phyloP scores from a whole-genome alignment of 2,113 vertebrate genomes.

The Pelvicachromis taeniatus region DNA sequence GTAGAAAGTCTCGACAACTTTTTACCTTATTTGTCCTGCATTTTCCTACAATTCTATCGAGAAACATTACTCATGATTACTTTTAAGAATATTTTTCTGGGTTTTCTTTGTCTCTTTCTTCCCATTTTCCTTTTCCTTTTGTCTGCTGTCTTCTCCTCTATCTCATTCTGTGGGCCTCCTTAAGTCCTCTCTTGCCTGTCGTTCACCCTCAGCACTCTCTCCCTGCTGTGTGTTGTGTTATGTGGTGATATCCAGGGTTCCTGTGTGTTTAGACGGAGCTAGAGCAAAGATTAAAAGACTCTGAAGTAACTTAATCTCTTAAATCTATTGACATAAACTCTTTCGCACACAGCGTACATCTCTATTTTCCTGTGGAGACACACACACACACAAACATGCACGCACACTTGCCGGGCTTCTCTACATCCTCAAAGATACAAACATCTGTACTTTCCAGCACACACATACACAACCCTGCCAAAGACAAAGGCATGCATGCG shows the following conservation, averaged over 20 bases:
- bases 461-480: not conserved
- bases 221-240: not conserved
- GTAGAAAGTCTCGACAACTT: not conserved
- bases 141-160: not conserved
- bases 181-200: not conserved
- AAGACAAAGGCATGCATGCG: not conserved
- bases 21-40: not conserved
- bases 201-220: not conserved
- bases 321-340: slow-evolving; percentile 46
- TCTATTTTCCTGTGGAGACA: slow-evolving; percentile 16
- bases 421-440: slow-evolving; percentile 4
- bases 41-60: not conserved
- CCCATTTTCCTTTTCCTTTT: not conserved
- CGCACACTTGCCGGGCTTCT: not conserved
- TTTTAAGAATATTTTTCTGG: not conserved
- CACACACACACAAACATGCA: not conserved
- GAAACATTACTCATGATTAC: not conserved
- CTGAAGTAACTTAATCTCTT: slow-evolving; percentile 24
- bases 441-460: not conserved
- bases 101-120: not conserved
- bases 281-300: slow-evolving; percentile 25
- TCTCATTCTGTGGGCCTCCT: not conserved
- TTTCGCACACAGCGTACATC: slow-evolving; percentile 7
- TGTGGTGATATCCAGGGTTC: not conserved
- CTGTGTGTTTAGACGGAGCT: slow-evolving; percentile 12